Evolutionary conservation across 2,113 vertebrate species (phyloP), one percentile per base, ranked within the genome.

Genomic region (Phaetusa simplex): DNA sequence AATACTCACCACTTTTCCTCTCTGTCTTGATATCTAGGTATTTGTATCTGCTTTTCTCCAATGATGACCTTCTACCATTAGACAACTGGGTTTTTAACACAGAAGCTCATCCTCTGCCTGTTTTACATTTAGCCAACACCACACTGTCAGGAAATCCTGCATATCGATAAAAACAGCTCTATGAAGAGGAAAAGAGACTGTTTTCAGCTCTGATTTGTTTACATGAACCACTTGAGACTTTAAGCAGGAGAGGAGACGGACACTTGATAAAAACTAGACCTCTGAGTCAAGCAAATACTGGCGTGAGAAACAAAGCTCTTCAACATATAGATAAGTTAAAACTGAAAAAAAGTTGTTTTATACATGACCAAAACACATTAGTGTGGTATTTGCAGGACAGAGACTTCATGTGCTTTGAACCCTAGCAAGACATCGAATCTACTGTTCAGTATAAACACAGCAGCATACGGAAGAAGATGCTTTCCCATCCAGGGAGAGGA

Each of bases 71-170:
- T 96, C 98, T 99, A 97, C 99, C 99, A 40, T 98, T 99, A 97
- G 99, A 99, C 97, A 99, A 98, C 97, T 99, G 99, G 99, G 99
- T 99, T 88, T 99, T 99, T 97, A 99, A 99, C 96, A 99, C 99
- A 29, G 99, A 99, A 98, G 99, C 99, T 84, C 99, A 99, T 95
- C 99, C 99, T 30, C 98, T 99, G 83, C 99, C 99, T 14, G 99
- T 99, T 96, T 98, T 99, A 96, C 99, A 98, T 97, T 98, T 99
- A 98, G 98, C 98, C 92, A 99, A 99, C 98, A 98, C 99, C 97
- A 99, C 99, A 59, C 98, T 99, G 96, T 99, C 99, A 82, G 99
- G 99, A 98, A 99, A 99, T 74, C 98, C 98, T 97, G 98, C 98
- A 90, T 98, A 98, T 98, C 98, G 97, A 97, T 99, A 99, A 98